phyloP scores from a whole-genome alignment of 2,888 invertebrate genomes.

The Papilio gigon region DNA sequence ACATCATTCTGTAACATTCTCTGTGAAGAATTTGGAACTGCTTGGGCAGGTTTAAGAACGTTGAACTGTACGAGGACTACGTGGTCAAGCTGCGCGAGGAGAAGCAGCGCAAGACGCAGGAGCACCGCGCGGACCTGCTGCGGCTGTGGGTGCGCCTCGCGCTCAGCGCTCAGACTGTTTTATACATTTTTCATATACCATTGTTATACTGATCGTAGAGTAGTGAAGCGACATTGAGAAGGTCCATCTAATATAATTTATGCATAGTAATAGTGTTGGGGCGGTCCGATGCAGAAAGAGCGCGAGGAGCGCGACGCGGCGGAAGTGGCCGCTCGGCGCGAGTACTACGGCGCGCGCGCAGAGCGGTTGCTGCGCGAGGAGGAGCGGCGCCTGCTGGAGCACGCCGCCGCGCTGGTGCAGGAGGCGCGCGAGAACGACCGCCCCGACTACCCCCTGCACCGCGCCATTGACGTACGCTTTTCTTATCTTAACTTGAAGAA shows the following conservation, averaged over 20 bases:
- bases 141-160: conserved; percentile 70
- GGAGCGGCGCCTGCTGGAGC: conserved; percentile 78
- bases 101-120: conserved; percentile 65
- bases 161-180: background rate
- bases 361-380: conserved; percentile 66
- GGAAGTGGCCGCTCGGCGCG: conserved; percentile 59
- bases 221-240: too few species aligned
- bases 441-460: conserved; percentile 69
- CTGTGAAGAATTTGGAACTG: background rate
- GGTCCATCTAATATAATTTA: too few species aligned
- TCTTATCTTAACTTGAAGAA: too few species aligned
- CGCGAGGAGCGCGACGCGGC: conserved; percentile 63
- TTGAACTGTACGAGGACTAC: conserved; percentile 74
- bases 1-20: background rate
- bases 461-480: conserved; percentile 68
- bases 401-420: conserved; percentile 72
- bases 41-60: conserved; percentile 74
- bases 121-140: conserved; percentile 72
- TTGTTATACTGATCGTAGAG: too few species aligned
- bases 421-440: conserved; percentile 70
- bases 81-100: conserved; percentile 65
- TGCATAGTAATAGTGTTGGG: too few species aligned
- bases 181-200: background rate
- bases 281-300: conserved; percentile 63
- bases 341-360: conserved; percentile 72